Conservation (phyloP, 2,797 vertebrate genomes). For the Erpetoichthys calabaricus region DNA sequence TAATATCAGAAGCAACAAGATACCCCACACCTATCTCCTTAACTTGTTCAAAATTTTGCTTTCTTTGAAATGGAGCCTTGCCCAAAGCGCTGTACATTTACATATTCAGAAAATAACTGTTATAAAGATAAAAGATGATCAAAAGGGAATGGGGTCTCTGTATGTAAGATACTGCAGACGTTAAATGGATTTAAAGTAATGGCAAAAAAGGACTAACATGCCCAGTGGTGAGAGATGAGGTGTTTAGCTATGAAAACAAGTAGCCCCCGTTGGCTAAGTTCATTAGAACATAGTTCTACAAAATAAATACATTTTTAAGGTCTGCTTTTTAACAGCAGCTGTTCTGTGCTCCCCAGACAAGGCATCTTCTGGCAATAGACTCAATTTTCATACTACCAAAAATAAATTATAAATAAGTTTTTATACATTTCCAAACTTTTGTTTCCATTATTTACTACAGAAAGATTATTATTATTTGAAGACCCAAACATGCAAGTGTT, state of each 20-base stretch:
- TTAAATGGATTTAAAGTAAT: not conserved
- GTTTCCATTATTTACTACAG: conserved; percentile 2
- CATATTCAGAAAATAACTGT: too few relatives aligned
- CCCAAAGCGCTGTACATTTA: too few relatives aligned
- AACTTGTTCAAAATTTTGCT: too few relatives aligned
- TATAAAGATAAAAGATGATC: too few relatives aligned
- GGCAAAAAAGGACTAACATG: not conserved
- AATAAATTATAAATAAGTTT: not conserved
- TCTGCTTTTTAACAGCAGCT: conserved; percentile 1
- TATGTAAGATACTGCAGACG: not conserved
- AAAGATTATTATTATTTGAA: not conserved
- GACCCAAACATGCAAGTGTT: conserved; percentile 14
- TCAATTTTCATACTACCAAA: not conserved
- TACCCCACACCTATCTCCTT: too few relatives aligned
- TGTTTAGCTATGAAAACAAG: too few relatives aligned
- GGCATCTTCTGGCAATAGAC: not conserved
- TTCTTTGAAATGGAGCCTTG: too few relatives aligned
- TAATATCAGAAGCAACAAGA: too few relatives aligned
- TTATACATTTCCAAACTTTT: not conserved
- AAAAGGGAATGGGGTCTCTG: too few relatives aligned
- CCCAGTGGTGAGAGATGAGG: not conserved
- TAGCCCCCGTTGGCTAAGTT: too few relatives aligned
- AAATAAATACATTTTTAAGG: not conserved
- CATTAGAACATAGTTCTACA: not conserved
- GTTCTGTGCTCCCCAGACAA: not conserved